A percentile compares a stretch with the other conserved stretches of the same genome.
phyloP scores from a whole-genome alignment of 2,888 invertebrate species.

The Oligia strigilis region DNA sequence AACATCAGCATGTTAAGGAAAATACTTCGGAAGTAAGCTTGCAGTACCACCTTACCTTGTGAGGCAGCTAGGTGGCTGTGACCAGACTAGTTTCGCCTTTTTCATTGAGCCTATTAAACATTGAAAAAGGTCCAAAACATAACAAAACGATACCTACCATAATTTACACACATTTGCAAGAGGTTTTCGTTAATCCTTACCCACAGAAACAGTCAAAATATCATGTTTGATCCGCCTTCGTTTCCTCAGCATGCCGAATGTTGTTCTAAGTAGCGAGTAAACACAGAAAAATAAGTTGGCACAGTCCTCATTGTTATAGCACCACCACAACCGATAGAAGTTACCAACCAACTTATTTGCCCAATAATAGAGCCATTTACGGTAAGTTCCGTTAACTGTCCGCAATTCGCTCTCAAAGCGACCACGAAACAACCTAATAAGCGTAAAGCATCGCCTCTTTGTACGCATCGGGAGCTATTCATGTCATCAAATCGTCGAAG shows the following conservation, averaged over 20 bases:
- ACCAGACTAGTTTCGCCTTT: not conserved
- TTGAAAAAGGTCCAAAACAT: not conserved
- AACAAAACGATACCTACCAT: not conserved
- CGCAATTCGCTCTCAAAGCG: slow-evolving; percentile 12
- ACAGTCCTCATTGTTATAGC: not conserved
- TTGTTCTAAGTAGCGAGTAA: not conserved
- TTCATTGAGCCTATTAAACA: not conserved
- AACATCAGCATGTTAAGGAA: slow-evolving; percentile 39
- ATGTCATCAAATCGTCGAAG: slow-evolving; percentile 59
- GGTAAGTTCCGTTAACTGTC: slow-evolving; percentile 12
- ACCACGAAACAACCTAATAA: slow-evolving; percentile 46
- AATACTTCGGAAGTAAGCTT: slow-evolving; percentile 33
- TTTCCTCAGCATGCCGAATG: not conserved
- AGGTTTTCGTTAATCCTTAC: not conserved
- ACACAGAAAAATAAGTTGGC: not conserved
- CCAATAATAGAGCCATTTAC: slow-evolving; percentile 30
- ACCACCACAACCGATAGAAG: not conserved
- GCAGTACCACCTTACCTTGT: not conserved
- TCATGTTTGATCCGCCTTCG: not conserved
- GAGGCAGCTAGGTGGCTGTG: not conserved
- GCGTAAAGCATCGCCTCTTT: slow-evolving; percentile 37
- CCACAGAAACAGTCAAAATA: not conserved
- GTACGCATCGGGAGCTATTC: slow-evolving; percentile 51
- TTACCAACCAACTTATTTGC: slow-evolving; percentile 21
- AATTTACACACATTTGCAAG: not conserved